A percentile compares a stretch with the other conserved stretches of the same genome.
Evolutionary conservation across 1,140 invertebrate genomes (phyloP).

Genomic region (Achatina immaculata): DNA sequence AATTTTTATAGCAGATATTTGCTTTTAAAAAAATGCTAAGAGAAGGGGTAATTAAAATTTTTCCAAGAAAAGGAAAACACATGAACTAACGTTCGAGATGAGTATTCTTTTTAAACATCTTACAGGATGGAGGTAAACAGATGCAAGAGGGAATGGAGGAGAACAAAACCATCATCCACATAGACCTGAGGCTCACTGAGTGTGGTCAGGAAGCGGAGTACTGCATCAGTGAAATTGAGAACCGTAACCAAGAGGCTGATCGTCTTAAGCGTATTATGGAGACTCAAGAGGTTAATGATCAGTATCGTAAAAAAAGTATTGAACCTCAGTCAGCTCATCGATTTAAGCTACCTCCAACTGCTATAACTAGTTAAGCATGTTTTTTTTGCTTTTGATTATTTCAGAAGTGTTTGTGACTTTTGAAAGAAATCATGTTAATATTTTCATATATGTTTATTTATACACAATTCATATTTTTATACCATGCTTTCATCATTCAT

Average conservation of each 20-base stretch:
- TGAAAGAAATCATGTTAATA: no score
- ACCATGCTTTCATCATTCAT: no score
- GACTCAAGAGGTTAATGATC: constrained; percentile 35
- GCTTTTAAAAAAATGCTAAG: no score
- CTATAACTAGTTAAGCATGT: constrained; percentile 32
- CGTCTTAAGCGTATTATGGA: constrained; percentile 54
- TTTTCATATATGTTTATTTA: no score
- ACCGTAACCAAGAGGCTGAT: constrained; percentile 67
- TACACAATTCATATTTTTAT: no score
- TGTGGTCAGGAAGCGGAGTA: constrained; percentile 71
- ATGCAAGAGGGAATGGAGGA: constrained; percentile 71
- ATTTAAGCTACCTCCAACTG: constrained; percentile 47
- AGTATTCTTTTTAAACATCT: background rate
- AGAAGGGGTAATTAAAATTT: no score
- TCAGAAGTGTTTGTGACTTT: no score
- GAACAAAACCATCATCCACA: constrained; percentile 66
- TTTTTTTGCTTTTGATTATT: no score
- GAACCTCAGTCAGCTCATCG: constrained; percentile 62
- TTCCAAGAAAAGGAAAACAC: background rate
- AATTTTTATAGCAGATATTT: no score
- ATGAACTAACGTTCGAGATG: background rate
- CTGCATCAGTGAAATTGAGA: constrained; percentile 68
- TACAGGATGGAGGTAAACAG: constrained; percentile 70
- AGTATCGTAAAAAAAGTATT: constrained; percentile 48
- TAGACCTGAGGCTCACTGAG: constrained; percentile 70